These are phyloP conservation scores for Ephialtes manifestator DNA, from an alignment of 2,888 invertebrate genomes.

Conservation along the genomic window DNA sequence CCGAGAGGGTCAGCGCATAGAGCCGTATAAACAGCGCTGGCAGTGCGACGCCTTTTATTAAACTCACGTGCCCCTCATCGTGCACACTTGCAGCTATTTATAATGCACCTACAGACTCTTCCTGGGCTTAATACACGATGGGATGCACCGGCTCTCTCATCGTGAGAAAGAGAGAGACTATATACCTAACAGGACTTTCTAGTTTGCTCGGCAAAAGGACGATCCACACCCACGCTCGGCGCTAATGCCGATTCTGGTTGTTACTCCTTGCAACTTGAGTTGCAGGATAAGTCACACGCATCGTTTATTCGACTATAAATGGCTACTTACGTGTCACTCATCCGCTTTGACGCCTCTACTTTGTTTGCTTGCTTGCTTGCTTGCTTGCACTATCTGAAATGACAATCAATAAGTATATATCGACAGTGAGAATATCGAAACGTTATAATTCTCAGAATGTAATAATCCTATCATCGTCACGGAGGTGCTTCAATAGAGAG, in stretches of 20 bases:
- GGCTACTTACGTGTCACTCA: background rate
- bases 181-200: conserved; percentile 74
- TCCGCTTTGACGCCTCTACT: background rate
- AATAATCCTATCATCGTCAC: conserved; percentile 22
- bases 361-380: background rate
- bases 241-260: conserved; percentile 67
- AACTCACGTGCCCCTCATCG: conserved; percentile 30
- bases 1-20: conserved; percentile 56
- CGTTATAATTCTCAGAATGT: background rate
- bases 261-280: conserved; percentile 26
- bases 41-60: conserved; percentile 54
- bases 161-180: conserved; percentile 42
- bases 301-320: background rate
- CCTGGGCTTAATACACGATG: conserved; percentile 50
- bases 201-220: conserved; percentile 73
- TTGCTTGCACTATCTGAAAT: conserved; percentile 8
- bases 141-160: conserved; percentile 51
- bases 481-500: conserved; percentile 3
- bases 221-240: conserved; percentile 71
- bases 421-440: conserved; percentile 12
- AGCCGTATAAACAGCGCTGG: conserved; percentile 39
- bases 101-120: conserved; percentile 41
- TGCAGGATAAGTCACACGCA: background rate
- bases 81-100: conserved; percentile 29
- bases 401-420: background rate